A percentile compares a stretch with the other conserved stretches of the same genome.
These are phyloP conservation scores for Lottia scabra DNA, from an alignment of 2,888 invertebrate genomes.

Conservation along the genomic window DNA sequence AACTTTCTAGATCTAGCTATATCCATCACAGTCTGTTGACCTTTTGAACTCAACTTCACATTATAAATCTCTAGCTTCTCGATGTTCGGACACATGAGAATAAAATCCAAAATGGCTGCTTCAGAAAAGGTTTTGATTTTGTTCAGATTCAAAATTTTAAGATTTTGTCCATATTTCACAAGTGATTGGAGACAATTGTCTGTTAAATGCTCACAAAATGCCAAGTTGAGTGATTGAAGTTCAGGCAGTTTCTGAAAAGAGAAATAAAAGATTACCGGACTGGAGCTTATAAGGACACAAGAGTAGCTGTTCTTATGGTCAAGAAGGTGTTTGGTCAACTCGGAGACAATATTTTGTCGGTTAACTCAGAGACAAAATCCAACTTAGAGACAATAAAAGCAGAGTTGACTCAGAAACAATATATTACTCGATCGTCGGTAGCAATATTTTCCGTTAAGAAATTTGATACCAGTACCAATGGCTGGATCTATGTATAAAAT, in stretches of 20 bases:
- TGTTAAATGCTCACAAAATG: constrained; percentile 57
- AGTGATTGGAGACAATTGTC: constrained; percentile 47
- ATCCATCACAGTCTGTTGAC: constrained; percentile 34
- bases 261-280: neutral
- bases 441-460: too few relatives aligned
- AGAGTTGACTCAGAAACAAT: too few relatives aligned
- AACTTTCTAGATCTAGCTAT: constrained; percentile 40
- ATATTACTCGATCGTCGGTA: too few relatives aligned
- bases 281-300: too few relatives aligned
- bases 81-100: constrained; percentile 41
- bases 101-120: constrained; percentile 46
- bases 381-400: too few relatives aligned
- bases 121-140: constrained; percentile 47
- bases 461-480: too few relatives aligned
- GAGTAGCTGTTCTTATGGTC: too few relatives aligned
- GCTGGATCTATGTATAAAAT: too few relatives aligned
- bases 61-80: constrained; percentile 56
- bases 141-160: constrained; percentile 49
- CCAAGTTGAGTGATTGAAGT: constrained; percentile 52
- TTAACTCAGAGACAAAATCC: too few relatives aligned
- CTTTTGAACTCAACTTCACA: constrained; percentile 41
- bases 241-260: constrained; percentile 54
- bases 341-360: too few relatives aligned
- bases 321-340: too few relatives aligned
- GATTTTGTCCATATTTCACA: constrained; percentile 39